Evolutionary conservation across 2,888 invertebrate species (phyloP).

Genomic region (Parascotia fuliginaria): DNA sequence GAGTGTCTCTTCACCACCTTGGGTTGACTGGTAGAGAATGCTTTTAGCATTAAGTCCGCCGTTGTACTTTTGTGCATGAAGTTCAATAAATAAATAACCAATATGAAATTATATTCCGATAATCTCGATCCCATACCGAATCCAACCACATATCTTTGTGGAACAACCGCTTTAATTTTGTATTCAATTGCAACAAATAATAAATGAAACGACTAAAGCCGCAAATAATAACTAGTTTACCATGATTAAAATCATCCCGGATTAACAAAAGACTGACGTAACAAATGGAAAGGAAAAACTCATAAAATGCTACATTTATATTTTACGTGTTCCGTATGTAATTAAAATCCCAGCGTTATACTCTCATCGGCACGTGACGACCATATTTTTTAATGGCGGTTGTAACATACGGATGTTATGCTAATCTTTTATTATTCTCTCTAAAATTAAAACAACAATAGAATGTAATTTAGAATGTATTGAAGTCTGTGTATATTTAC

Average conservation of each 20-base stretch:
- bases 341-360: constrained; percentile 12
- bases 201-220: background rate
- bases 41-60: no score
- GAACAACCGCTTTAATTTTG: no score
- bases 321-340: constrained; percentile 29
- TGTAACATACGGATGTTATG: constrained; percentile 10
- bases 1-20: no score
- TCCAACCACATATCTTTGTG: no score
- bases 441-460: constrained; percentile 11
- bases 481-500: background rate
- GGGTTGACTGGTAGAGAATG: no score
- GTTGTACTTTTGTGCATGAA: no score
- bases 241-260: constrained; percentile 15
- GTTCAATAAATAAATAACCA: no score
- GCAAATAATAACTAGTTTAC: background rate
- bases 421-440: constrained; percentile 10
- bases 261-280: constrained; percentile 36
- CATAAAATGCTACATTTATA: constrained; percentile 30
- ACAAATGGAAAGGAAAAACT: constrained; percentile 28
- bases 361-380: constrained; percentile 9
- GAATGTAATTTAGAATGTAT: background rate
- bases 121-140: no score
- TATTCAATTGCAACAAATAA: no score
- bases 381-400: constrained; percentile 11
- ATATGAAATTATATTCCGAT: no score